phyloP scores from a whole-genome alignment of 1,140 invertebrate species.

The Cydia amplana region DNA sequence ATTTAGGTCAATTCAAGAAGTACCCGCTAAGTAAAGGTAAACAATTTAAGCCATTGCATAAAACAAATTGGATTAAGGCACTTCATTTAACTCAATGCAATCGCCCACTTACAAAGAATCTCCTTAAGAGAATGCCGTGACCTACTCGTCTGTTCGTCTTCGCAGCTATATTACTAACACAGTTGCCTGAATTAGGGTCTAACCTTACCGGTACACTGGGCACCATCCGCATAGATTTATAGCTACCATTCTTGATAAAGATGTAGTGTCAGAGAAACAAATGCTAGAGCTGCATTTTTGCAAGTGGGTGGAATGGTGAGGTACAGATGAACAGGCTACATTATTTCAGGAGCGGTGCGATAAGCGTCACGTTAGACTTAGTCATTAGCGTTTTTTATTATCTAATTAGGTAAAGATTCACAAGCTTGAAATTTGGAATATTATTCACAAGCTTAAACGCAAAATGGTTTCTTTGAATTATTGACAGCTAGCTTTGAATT shows the following conservation, averaged over 20 bases:
- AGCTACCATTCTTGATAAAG: slow-evolving; percentile 15
- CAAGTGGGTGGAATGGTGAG: background rate
- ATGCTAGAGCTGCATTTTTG: slow-evolving; percentile 14
- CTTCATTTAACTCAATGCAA: slow-evolving; percentile 30
- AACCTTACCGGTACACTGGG: slow-evolving; percentile 20
- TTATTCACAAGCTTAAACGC: too few relatives aligned
- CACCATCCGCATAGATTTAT: slow-evolving; percentile 18
- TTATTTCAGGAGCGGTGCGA: background rate
- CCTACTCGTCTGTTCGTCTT: slow-evolving; percentile 15
- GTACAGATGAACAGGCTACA: background rate
- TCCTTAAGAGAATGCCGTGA: slow-evolving; percentile 28
- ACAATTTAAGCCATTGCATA: slow-evolving; percentile 29
- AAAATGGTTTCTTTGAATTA: too few relatives aligned
- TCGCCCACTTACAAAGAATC: slow-evolving; percentile 15
- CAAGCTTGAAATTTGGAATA: too few relatives aligned
- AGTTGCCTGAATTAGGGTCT: slow-evolving; percentile 16
- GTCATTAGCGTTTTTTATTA: too few relatives aligned
- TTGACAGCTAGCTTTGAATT: too few relatives aligned
- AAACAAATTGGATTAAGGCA: slow-evolving; percentile 27
- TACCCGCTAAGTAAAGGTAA: slow-evolving; percentile 20
- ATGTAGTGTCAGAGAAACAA: slow-evolving; percentile 15
- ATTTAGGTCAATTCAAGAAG: slow-evolving; percentile 18
- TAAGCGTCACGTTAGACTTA: background rate
- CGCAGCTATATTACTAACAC: background rate
- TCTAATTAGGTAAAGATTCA: too few relatives aligned